Evolutionary conservation across 2,888 invertebrate genomes (phyloP).

Genomic region (Harpalus rubripes): DNA sequence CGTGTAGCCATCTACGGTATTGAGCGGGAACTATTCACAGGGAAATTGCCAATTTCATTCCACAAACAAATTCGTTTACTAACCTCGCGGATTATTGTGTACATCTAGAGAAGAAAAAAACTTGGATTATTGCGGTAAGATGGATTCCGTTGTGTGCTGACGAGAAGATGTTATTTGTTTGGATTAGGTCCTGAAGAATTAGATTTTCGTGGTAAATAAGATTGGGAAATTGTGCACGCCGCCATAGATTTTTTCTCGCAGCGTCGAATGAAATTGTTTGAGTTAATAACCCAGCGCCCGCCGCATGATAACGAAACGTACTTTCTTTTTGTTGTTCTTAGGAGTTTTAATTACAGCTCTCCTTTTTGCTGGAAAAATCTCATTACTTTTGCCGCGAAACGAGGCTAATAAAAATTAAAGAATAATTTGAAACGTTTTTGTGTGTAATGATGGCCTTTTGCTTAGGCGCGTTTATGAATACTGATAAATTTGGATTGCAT

Average conservation of each 20-base stretch:
- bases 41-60: slow-evolving; percentile 75
- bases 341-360: slow-evolving; percentile 56
- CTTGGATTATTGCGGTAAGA: slow-evolving; percentile 57
- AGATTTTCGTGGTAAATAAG: slow-evolving; percentile 59
- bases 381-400: slow-evolving; percentile 54
- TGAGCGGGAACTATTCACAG: slow-evolving; percentile 70
- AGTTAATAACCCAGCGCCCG: slow-evolving; percentile 42
- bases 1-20: slow-evolving; percentile 54
- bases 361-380: slow-evolving; percentile 53
- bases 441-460: slow-evolving; percentile 49
- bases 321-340: slow-evolving; percentile 57
- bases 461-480: slow-evolving; percentile 28
- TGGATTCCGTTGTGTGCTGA: slow-evolving; percentile 58
- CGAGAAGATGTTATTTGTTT: slow-evolving; percentile 57
- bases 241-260: slow-evolving; percentile 40
- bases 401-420: slow-evolving; percentile 58
- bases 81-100: slow-evolving; percentile 73
- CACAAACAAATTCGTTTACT: slow-evolving; percentile 74
- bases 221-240: slow-evolving; percentile 57
- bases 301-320: slow-evolving; percentile 56
- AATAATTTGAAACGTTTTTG: slow-evolving; percentile 59
- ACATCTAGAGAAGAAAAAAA: slow-evolving; percentile 68
- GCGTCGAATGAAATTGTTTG: slow-evolving; percentile 32
- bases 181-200: slow-evolving; percentile 58
- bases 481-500: slow-evolving; percentile 12